A percentile compares a stretch with the other conserved stretches of the same genome.
phyloP scores from a whole-genome alignment of 2,113 vertebrate genomes.

The Catharus fuscescens region DNA sequence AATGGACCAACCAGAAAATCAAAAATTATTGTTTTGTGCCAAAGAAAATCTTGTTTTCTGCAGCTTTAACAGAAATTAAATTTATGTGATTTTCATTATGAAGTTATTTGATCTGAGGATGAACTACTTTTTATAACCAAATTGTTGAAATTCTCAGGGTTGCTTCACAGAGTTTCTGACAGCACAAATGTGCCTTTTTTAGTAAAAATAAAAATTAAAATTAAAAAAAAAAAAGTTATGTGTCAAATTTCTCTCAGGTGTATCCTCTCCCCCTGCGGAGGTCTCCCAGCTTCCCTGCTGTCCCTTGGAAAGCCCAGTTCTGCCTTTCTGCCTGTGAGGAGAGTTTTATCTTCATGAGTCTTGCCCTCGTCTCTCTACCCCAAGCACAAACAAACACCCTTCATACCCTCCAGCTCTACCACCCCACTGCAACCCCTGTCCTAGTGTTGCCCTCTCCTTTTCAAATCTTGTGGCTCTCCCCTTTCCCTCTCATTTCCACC shows the following conservation, averaged over 20 bases:
- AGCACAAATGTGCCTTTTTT: neutral
- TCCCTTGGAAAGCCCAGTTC: neutral
- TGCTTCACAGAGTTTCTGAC: neutral
- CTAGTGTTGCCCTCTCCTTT: neutral
- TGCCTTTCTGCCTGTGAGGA: neutral
- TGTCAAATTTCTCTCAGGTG: neutral
- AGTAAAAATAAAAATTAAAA: neutral
- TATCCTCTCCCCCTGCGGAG: fast-evolving
- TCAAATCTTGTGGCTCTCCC: neutral
- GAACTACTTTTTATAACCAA: neutral
- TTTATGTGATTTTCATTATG: neutral
- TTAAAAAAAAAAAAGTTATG: neutral
- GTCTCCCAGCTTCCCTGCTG: neutral
- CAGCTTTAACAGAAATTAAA: neutral
- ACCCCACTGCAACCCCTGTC: neutral
- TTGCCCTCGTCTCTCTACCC: neutral
- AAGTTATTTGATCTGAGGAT: neutral
- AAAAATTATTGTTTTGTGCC: neutral
- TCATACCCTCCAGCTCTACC: neutral
- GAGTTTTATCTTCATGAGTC: neutral
- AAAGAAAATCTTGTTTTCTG: neutral
- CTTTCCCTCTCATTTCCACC: neutral
- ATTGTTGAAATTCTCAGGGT: neutral
- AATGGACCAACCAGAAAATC: neutral
- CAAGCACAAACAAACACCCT: fast-evolving